Evolutionary conservation across 64 coral and sea anemone species (phyloP), one percentile per base, ranked within the genome.

Genomic region (Trachythela sp.): DNA sequence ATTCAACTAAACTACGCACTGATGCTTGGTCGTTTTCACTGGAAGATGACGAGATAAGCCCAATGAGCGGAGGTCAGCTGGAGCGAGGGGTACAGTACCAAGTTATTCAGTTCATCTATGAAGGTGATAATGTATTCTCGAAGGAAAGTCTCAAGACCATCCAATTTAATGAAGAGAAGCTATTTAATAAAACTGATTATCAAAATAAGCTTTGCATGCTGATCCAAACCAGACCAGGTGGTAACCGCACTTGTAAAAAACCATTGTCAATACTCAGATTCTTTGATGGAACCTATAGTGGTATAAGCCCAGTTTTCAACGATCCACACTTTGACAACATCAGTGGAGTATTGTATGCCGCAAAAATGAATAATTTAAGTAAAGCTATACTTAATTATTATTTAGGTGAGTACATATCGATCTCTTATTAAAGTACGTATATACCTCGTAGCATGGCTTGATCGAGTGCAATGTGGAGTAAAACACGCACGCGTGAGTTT

Each of bases 21-120:
- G 95, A 97, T 85, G 95, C 95, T 4, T 97, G 95, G 95, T 92
- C 90, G 29, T 97, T 94, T 72, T 92, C 92, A 11, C 90, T 88
- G 36, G 92, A 97, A 68, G 95, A 97, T 88, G 72, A 85, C 9
- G 59, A 87, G 33, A 90, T 92, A 49, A 97, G 84, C 13, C 54
- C 94, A 35, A 94, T 91, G n/a, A 92, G 94, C 13, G 95, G 95
- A 37, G 84, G 59, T 40, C 95, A 97, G 37, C 48, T 24, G 34
- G 92, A 94, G 43, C 59, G 95, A 22, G 87, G 85, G 48, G 89
- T 83, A 20, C 87, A 86, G 29, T 91, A 93, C 33, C 92, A 97
- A 51, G 88, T 86, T 14, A 75, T 97, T 13, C 92, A 97, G 87
- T 39, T 97, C 7, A 88, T 97, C 42, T 97, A 97, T 90, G 90